These are phyloP conservation scores for Heliconius nattereri DNA, from an alignment of 1,140 invertebrate species.

Conservation along the genomic window DNA sequence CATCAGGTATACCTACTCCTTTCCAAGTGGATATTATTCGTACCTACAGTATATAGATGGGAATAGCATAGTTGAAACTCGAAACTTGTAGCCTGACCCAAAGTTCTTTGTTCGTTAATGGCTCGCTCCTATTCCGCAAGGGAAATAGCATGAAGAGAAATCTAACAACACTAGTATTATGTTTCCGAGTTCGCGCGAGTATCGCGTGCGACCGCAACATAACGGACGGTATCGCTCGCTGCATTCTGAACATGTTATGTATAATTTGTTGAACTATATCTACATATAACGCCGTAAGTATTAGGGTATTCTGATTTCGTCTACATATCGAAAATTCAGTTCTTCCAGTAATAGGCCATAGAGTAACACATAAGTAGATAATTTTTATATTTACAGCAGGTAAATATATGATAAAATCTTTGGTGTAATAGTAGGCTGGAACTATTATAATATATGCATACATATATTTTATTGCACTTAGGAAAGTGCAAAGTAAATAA, in stretches of 20 bases:
- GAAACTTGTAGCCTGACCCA: constrained; percentile 36
- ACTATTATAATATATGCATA: too few species aligned
- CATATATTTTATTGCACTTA: too few species aligned
- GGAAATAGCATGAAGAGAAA: constrained; percentile 34
- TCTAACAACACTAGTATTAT: constrained; percentile 36
- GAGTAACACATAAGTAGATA: too few species aligned
- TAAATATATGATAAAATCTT: too few species aligned
- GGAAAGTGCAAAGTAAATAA: too few species aligned
- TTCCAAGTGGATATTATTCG: not conserved
- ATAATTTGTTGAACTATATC: not conserved
- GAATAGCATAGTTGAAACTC: constrained; percentile 25
- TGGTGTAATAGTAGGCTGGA: too few species aligned
- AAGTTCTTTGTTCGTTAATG: constrained; percentile 40
- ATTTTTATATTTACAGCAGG: too few species aligned
- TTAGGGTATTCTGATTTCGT: not conserved
- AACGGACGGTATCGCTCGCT: constrained; percentile 50
- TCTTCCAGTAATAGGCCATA: too few species aligned
- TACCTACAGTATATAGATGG: not conserved
- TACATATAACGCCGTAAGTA: not conserved
- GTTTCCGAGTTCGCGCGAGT: constrained; percentile 38
- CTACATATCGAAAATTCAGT: not conserved
- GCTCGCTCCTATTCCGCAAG: constrained; percentile 33
- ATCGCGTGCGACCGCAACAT: constrained; percentile 59
- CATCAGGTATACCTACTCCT: not conserved
- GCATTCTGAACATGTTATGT: not conserved